A percentile compares a stretch with the other conserved stretches of the same genome.
Conservation (phyloP, 2,113 vertebrate species). For the Zapus hudsonius region DNA sequence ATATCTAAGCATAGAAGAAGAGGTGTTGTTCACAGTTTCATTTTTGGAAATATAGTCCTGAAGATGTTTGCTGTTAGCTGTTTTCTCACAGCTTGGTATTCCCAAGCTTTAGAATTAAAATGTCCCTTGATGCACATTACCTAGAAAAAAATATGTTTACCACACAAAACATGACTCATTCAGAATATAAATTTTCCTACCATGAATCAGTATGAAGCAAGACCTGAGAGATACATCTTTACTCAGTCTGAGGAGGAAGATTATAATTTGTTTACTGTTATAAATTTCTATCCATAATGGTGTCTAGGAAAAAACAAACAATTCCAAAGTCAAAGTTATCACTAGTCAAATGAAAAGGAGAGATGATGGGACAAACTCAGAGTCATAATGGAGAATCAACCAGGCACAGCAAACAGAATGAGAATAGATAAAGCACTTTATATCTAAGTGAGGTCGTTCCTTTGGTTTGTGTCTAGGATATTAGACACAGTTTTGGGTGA, state of each 20-base stretch:
- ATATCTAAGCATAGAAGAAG: constrained; percentile 17
- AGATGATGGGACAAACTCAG: neutral
- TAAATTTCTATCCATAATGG: neutral
- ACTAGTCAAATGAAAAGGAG: neutral
- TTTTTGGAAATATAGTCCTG: constrained; percentile 6
- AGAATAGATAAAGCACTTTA: neutral
- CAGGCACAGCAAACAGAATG: neutral
- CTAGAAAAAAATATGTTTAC: constrained; percentile 32
- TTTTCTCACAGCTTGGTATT: neutral
- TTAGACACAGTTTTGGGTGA: neutral
- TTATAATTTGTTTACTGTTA: neutral
- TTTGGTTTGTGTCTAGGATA: neutral
- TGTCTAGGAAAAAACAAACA: neutral
- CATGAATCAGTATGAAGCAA: constrained; percentile 16
- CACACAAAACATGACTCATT: neutral
- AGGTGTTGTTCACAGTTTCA: neutral
- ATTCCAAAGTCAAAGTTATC: neutral
- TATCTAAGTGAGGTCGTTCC: neutral
- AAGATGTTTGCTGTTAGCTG: neutral
- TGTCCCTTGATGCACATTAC: neutral
- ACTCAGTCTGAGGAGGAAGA: neutral
- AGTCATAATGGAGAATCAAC: neutral
- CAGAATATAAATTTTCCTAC: neutral
- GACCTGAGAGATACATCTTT: neutral
- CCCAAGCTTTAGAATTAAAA: constrained; percentile 40